A percentile compares a stretch with the other conserved stretches of the same genome.
These are phyloP conservation scores for Euura lappo DNA, from an alignment of 1,140 invertebrate species.

Conservation along the genomic window DNA sequence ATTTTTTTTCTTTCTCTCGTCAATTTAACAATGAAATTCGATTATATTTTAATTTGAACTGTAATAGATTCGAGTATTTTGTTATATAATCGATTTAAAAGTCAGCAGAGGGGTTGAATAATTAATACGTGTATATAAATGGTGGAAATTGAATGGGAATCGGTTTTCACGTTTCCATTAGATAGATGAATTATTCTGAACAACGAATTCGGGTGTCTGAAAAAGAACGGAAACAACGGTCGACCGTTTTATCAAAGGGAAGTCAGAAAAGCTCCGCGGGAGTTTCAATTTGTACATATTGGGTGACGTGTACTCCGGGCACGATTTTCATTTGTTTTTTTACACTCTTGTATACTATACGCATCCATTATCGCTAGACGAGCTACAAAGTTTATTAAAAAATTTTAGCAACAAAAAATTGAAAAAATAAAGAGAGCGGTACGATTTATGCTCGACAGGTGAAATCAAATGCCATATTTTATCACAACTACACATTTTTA, in stretches of 20 bases:
- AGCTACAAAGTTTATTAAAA: neutral
- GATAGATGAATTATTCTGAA: neutral
- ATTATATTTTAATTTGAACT: no score
- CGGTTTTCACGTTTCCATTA: no score
- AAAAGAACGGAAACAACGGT: no score
- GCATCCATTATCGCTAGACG: neutral
- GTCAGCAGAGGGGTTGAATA: no score
- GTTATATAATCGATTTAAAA: no score
- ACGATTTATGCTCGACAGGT: neutral
- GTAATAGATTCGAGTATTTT: no score
- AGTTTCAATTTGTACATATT: constrained; percentile 5
- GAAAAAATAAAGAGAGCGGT: neutral
- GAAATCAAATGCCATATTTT: neutral
- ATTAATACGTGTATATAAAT: no score
- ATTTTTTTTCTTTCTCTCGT: no score
- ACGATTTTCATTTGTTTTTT: neutral
- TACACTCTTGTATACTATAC: neutral
- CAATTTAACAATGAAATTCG: no score
- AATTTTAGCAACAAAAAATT: neutral
- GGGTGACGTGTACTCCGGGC: neutral
- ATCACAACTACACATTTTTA: no score
- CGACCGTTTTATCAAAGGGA: neutral
- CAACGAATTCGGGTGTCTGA: neutral
- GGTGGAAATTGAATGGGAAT: no score
- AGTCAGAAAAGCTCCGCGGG: neutral